These are phyloP conservation scores for Rallus limicola DNA, from an alignment of 2,113 vertebrate genomes.

Conservation along the genomic window DNA sequence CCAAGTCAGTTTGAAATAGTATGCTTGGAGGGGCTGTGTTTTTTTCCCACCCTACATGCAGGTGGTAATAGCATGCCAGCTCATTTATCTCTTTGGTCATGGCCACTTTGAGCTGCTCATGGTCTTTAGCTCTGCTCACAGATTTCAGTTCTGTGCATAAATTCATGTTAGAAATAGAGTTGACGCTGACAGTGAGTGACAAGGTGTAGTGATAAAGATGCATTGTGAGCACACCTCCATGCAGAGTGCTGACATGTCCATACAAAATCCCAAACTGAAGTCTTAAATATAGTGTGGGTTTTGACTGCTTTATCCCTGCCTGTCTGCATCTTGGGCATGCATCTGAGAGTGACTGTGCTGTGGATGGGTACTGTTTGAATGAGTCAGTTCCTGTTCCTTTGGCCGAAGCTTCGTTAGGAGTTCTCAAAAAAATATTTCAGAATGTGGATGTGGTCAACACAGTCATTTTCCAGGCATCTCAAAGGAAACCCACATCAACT, in stretches of 20 bases:
- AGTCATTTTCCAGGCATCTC: constrained; percentile 97
- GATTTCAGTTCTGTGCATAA: background rate
- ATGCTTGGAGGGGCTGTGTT: background rate
- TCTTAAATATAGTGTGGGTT: background rate
- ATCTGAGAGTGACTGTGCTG: constrained; percentile 71
- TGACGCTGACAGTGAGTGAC: background rate
- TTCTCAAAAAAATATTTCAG: constrained; percentile 85
- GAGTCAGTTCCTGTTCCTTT: constrained; percentile 93
- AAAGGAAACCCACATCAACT: constrained; percentile 99
- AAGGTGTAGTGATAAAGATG: background rate
- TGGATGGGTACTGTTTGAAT: constrained; percentile 79
- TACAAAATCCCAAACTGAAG: background rate
- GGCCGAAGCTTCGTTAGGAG: constrained; percentile 83
- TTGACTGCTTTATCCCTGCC: constrained; percentile 54
- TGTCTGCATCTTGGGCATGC: constrained; percentile 37
- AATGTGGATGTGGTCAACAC: constrained; percentile 96
- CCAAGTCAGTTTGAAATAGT: background rate
- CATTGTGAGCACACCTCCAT: background rate
- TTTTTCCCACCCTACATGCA: background rate
- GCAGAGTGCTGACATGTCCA: fast-evolving
- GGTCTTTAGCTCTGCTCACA: background rate
- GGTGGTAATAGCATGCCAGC: background rate
- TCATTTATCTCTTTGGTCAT: background rate
- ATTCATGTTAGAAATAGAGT: background rate
- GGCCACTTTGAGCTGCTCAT: background rate